Base-by-base conservation (phyloP, 2,888 invertebrate species). In the Mamestra brassicae region DNA sequence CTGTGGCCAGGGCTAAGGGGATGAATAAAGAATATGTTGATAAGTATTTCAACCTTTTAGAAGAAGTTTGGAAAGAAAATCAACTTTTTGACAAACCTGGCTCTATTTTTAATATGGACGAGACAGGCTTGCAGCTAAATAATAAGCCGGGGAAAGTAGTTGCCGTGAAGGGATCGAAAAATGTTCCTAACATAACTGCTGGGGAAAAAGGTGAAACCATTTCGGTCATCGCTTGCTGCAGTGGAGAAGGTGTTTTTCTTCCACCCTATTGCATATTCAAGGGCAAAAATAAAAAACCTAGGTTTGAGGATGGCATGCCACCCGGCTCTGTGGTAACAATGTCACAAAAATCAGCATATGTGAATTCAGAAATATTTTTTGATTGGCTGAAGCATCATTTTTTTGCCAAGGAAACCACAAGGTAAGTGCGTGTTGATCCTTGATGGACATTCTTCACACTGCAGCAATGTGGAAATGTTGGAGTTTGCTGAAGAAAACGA, bases 121-220 rank as follows among this genome's bases (percentile, higher is more conserved):
- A 86, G 45, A 61, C 84, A n/a, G 84, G 85, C 2, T 13, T 83
- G 50, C 81, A 84, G 52, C 38, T 85, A 54, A 85, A 85, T 71
- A 81, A 71, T 72, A 55, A 68, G 7, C 85, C 85, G 15, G 81
- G 80, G 10, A 52, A 81, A 17, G 85, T 83, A 34, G 36, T 85
- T 11, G 85, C 83, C n/a, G 38, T 71, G 73, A 84, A 84, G 54
- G 83, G 84, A 13, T 54, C 81, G 2, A 85, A 81, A 67, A 88
- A 88, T 60, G 90, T 93, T 42, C 80, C 86, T 38, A 76, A 71
- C n/a, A 47, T 87, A 13, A 92, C 92, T 45, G 90, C 89, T 26
- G 87, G 83, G n/a, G 91, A 92, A 86, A 87, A 89, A 74, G 89
- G 89, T 7, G 90, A 92, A 84, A 92, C 89, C 1, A 83, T 84